A percentile compares a stretch with the other conserved stretches of the same genome.
Conservation (phyloP, 2,113 vertebrate species). For the Boulengeromyrus knoepffleri region DNA sequence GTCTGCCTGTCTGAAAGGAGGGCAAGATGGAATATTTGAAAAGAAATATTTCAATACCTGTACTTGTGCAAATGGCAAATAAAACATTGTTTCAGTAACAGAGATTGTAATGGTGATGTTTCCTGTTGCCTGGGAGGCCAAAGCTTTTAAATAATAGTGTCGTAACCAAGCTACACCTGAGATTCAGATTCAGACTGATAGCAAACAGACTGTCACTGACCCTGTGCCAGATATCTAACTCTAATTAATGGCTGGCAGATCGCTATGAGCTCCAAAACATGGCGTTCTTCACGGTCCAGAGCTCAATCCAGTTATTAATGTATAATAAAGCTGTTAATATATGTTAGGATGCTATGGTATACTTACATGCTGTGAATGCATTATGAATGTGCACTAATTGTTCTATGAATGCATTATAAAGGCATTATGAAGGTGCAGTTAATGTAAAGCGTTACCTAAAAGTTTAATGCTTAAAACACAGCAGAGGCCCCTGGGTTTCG, state of each 20-base stretch:
- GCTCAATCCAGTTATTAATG: conserved; percentile 46
- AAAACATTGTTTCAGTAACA: neutral
- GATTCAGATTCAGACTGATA: conserved; percentile 44
- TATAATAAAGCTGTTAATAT: too few species aligned
- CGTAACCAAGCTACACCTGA: neutral
- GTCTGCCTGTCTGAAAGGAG: too few species aligned
- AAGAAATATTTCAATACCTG: neutral
- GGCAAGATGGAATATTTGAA: neutral
- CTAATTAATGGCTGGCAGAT: conserved; percentile 59
- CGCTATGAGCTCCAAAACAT: conserved; percentile 39
- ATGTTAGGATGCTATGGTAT: too few species aligned
- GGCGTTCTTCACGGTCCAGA: conserved; percentile 45
- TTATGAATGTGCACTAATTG: too few species aligned
- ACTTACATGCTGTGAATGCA: too few species aligned
- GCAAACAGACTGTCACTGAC: conserved; percentile 40
- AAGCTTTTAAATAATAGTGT: too few species aligned
- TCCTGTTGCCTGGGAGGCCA: neutral
- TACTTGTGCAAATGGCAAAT: too few species aligned
- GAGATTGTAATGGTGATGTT: neutral
- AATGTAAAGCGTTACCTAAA: too few species aligned
- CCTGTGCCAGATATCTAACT: conserved; percentile 45
- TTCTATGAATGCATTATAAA: too few species aligned
- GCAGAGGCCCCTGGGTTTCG: neutral
- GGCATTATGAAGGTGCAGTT: too few species aligned
- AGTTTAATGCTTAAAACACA: too few species aligned